phyloP scores from a whole-genome alignment of 2,113 vertebrate genomes.

The Ovis canadensis region DNA sequence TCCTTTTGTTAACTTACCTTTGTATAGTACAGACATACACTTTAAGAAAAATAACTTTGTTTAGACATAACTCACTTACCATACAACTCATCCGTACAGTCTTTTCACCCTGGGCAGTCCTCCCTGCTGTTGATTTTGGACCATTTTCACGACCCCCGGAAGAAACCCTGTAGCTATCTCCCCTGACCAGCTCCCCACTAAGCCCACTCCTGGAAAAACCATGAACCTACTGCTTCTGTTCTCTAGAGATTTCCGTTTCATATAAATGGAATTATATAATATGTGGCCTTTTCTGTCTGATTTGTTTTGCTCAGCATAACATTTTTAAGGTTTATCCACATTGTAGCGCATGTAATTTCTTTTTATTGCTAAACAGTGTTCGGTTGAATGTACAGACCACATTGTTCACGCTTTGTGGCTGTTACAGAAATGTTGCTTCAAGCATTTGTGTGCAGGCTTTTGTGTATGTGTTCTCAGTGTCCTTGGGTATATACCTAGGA shows the following conservation, averaged over 20 bases:
- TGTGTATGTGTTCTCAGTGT: not conserved
- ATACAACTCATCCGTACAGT: not conserved
- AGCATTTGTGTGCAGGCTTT: not conserved
- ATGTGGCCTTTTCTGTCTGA: not conserved
- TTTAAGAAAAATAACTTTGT: not conserved
- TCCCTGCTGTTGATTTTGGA: not conserved
- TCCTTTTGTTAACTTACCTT: conserved; percentile 69
- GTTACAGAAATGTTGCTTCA: not conserved
- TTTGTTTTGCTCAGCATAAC: not conserved
- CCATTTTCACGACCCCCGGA: not conserved
- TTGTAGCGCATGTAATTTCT: not conserved
- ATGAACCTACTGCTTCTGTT: not conserved
- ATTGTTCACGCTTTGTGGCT: not conserved
- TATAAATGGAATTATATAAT: not conserved
- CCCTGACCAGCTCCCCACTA: not conserved
- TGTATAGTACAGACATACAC: conserved; percentile 14
- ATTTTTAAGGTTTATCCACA: not conserved
- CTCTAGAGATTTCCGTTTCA: not conserved
- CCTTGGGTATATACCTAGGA: not conserved
- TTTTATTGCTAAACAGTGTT: not conserved
- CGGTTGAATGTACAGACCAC: not conserved
- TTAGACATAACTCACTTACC: not conserved
- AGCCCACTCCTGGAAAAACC: not conserved
- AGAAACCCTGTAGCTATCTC: not conserved
- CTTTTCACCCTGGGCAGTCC: not conserved